phyloP scores from a whole-genome alignment of 2,888 invertebrate species.

The Balanococcus diminutus region DNA sequence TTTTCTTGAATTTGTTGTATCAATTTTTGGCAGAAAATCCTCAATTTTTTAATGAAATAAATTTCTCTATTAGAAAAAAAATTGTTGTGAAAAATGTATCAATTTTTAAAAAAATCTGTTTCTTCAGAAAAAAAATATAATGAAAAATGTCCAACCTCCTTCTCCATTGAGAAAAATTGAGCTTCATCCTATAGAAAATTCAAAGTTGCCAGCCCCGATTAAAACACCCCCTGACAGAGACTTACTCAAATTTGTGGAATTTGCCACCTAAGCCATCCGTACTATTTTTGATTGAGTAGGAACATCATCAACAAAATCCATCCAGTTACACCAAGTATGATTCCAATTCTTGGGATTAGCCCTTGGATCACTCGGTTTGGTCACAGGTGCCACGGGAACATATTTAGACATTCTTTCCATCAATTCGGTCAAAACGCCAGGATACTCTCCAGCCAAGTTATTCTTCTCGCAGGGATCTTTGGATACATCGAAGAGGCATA shows the following conservation, averaged over 20 bases:
- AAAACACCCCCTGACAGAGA: too few relatives aligned
- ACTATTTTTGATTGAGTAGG: neutral
- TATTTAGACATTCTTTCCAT: conserved; percentile 42
- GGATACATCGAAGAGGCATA: neutral
- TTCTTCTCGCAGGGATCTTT: conserved; percentile 84
- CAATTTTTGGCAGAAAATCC: too few relatives aligned
- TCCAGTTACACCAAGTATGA: conserved; percentile 52
- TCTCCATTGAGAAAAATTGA: too few relatives aligned
- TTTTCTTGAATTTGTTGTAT: too few relatives aligned
- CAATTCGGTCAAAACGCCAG: conserved; percentile 9
- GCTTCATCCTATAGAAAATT: too few relatives aligned
- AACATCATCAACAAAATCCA: neutral
- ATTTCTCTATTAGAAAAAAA: too few relatives aligned
- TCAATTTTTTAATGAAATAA: too few relatives aligned
- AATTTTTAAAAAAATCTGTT: too few relatives aligned
- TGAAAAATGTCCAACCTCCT: too few relatives aligned
- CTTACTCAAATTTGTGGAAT: neutral
- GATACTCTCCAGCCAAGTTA: conserved; percentile 68
- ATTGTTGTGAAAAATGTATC: too few relatives aligned
- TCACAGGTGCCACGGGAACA: conserved; percentile 69
- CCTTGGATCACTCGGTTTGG: conserved; percentile 65
- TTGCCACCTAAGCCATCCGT: neutral
- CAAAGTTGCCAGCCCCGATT: too few relatives aligned
- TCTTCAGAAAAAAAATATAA: too few relatives aligned
- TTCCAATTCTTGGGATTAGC: conserved; percentile 56